Evolutionary conservation across 2,113 vertebrate genomes (phyloP).

Genomic region (Eretmochelys imbricata): DNA sequence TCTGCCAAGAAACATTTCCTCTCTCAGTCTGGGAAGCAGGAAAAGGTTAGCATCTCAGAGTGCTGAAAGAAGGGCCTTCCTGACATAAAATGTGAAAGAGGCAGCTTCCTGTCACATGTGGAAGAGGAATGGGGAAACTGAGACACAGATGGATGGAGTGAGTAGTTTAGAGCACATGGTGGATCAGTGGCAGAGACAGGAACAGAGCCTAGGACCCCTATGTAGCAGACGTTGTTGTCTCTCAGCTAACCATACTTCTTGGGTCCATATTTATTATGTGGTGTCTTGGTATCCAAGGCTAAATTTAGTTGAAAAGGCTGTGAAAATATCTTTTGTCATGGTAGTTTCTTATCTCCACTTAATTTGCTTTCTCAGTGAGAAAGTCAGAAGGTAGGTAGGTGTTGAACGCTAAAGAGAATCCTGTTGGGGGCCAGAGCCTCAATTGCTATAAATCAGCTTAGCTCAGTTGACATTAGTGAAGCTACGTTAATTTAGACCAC

Average conservation of each 20-base stretch:
- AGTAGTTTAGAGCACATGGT: not conserved
- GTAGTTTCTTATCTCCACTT: not conserved
- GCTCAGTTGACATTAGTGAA: not conserved
- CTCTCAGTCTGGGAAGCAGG: not conserved
- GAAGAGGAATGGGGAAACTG: not conserved
- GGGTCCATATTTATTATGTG: not conserved
- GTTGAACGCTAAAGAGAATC: not conserved
- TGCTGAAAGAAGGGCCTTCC: not conserved
- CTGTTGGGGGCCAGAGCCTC: not conserved
- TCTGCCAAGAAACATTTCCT: fast-evolving
- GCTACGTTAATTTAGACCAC: not conserved
- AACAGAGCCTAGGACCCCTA: not conserved
- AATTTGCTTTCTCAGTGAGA: not conserved
- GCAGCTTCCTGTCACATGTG: not conserved
- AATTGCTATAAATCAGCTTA: not conserved
- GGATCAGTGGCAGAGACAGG: not conserved
- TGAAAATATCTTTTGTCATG: not conserved
- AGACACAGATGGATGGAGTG: not conserved
- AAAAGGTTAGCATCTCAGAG: not conserved
- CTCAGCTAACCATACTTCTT: not conserved
- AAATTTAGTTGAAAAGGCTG: not conserved
- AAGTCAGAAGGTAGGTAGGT: not conserved
- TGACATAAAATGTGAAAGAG: not conserved
- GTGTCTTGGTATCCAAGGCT: not conserved
- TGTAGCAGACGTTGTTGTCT: not conserved